Evolutionary conservation across 2,797 vertebrate genomes (phyloP), one percentile per base, ranked within the genome.

Genomic region (Crypturellus tataupa): DNA sequence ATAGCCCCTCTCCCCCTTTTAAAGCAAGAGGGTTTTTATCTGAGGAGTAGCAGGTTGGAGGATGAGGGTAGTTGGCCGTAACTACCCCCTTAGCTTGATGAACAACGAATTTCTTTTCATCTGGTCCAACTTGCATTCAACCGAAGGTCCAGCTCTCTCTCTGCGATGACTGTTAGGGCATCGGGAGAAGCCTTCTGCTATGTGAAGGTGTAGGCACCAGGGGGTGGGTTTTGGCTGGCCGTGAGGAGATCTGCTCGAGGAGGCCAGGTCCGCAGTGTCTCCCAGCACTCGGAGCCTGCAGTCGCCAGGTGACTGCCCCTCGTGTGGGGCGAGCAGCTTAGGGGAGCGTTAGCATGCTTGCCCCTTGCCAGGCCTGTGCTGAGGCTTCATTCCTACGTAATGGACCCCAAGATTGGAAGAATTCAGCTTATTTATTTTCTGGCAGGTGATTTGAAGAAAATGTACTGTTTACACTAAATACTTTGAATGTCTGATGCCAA

Each of bases 361-460:
- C 12, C 75, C 14, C 87, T 84, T 89, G 40, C 46, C 33, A 42
- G 21, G n/a, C 24, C 6, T 33, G 29, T 60, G 56, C 4, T 72
- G n/a, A 16, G 31, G 55, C 55, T 56, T 20, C 18, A 19, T 56
- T n/a, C 55, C 31, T n/a, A 56, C 10, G 6, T 56, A 56, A 12
- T 20, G 46, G 55, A 76, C 80, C 63, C 29, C 59, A 85, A 51
- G 40, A 81, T 31, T 25, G 55, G 72, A 78, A 58, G 49, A 80
- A 75, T 31, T 64, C 39, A 29, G 55, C 1, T 78, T 17, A 68
- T 80, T 95, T 92, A 47, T 85, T 37, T 94, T 72, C 46, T 75
- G 69, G 2, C 21, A 46, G 64, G 31, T 14, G 9, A 46, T 18
- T 33, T 55, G 53, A 55, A 55, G 29, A 55, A 11, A 56, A n/a